A percentile compares a stretch with the other conserved stretches of the same genome.
These are phyloP conservation scores for Elysia crispata DNA, from an alignment of 2,888 invertebrate genomes.

Conservation along the genomic window DNA sequence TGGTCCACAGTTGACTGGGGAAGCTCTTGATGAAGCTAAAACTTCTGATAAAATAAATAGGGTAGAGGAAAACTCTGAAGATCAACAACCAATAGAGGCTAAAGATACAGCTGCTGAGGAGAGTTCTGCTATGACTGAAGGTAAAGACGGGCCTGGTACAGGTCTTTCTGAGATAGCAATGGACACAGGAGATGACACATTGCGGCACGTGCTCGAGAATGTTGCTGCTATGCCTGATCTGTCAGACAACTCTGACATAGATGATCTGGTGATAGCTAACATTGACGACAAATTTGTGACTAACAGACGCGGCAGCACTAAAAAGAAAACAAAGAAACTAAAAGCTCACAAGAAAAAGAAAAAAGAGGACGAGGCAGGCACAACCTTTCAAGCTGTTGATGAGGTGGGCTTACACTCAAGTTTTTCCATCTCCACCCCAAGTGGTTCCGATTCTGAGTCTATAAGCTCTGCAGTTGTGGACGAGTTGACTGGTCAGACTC, in stretches of 20 bases:
- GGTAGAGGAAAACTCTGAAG: too few relatives aligned
- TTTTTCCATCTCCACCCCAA: slow-evolving; percentile 69
- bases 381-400: neutral
- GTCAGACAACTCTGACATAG: slow-evolving; percentile 52
- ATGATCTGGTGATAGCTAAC: slow-evolving; percentile 51
- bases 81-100: too few relatives aligned
- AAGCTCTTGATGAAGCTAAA: too few relatives aligned
- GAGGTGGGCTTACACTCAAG: slow-evolving; percentile 64
- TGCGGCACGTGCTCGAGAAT: slow-evolving; percentile 49
- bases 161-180: neutral
- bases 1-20: too few relatives aligned
- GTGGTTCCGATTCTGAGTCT: slow-evolving; percentile 66
- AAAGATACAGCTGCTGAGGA: too few relatives aligned
- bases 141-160: too few relatives aligned
- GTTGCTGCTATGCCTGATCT: slow-evolving; percentile 51
- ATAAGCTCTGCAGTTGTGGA: slow-evolving; percentile 62
- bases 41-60: too few relatives aligned
- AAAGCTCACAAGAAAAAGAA: neutral
- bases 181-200: slow-evolving; percentile 50
- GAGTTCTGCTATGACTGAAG: too few relatives aligned
- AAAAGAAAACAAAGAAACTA: neutral
- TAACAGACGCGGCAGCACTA: slow-evolving; percentile 51
- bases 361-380: neutral
- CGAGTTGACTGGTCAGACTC: slow-evolving; percentile 48
- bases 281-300: slow-evolving; percentile 61